These are phyloP conservation scores for Epinotia brunnichana DNA, from an alignment of 2,888 invertebrate species.

Conservation along the genomic window DNA sequence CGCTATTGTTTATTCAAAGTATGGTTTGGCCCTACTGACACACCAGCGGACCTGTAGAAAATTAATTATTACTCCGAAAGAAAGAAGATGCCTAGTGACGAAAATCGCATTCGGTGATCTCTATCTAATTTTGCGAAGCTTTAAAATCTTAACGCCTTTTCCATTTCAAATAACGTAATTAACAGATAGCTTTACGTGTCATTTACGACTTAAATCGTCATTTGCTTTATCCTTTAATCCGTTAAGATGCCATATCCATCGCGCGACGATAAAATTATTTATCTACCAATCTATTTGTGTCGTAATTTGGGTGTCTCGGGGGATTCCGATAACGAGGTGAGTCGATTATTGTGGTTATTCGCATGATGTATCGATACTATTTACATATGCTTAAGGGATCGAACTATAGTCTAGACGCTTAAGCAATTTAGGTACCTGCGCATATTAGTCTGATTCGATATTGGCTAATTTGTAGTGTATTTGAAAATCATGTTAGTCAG, in stretches of 20 bases:
- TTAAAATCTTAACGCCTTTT: neutral
- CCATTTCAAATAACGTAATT: slow-evolving; percentile 18
- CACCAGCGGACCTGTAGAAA: neutral
- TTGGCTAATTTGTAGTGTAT: neutral
- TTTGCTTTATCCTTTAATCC: slow-evolving; percentile 46
- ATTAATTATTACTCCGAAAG: too few relatives aligned
- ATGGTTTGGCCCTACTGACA: too few relatives aligned
- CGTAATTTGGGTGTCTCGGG: slow-evolving; percentile 27
- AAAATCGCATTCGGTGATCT: too few relatives aligned
- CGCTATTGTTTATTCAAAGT: too few relatives aligned
- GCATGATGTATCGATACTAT: slow-evolving; percentile 31
- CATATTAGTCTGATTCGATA: slow-evolving; percentile 1
- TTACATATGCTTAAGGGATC: slow-evolving; percentile 30
- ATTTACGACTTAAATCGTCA: slow-evolving; percentile 49
- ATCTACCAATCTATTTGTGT: slow-evolving; percentile 44
- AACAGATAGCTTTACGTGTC: slow-evolving; percentile 49
- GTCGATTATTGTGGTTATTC: slow-evolving; percentile 26
- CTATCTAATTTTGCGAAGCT: neutral
- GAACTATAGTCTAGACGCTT: neutral
- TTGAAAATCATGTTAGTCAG: too few relatives aligned
- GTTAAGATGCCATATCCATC: slow-evolving; percentile 52
- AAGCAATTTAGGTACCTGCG: neutral
- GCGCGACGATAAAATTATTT: slow-evolving; percentile 58
- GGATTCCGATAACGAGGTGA: slow-evolving; percentile 38
- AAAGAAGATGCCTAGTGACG: too few relatives aligned